Evolutionary conservation across 2,888 invertebrate species (phyloP), one percentile per base, ranked within the genome.

Genomic region (Aphidoletes aphidimyza): DNA sequence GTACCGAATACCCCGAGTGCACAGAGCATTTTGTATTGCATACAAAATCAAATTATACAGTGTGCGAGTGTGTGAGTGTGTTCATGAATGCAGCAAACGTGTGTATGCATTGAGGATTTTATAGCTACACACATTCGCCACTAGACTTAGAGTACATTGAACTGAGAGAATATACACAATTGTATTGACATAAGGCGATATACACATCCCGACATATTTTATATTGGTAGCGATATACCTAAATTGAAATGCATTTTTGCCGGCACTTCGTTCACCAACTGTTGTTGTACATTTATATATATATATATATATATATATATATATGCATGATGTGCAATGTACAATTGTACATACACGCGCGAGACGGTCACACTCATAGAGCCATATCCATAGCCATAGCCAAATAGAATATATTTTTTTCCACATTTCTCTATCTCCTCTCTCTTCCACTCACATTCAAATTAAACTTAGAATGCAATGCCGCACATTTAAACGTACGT

Each of bases 81-180:
- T 69, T n/a, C n/a, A n/a, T n/a, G n/a, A n/a, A n/a, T n/a, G n/a
- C n/a, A n/a, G n/a, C n/a, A n/a, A n/a, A 42, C 42, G 42, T 14
- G 42, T 42, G 42, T 42, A 42, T 42, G 42, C 14, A 42, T 42
- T 42, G 30, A 3, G 34, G 14, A 14, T 34, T 34, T 26, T 69
- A 54, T 22, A 3, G 34, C 34, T 69, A 14, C 69, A 69, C n/a
- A n/a, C 30, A 14, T 30, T 69, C 30, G 69, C 69, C 69, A 69
- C 69, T 69, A 69, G 69, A 69, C 69, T 34, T 69, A 69, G 69
- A 69, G 69, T 69, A 69, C 69, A 69, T 69, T 69, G 69, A 69
- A 69, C 69, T 69, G 69, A 69, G 14, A n/a, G n/a, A n/a, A n/a
- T n/a, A n/a, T 2, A 54, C 69, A 69, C 69, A 69, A 69, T 30